A percentile compares a stretch with the other conserved stretches of the same genome.
Conservation (phyloP, 2,113 vertebrate species). For the Euleptes europaea region DNA sequence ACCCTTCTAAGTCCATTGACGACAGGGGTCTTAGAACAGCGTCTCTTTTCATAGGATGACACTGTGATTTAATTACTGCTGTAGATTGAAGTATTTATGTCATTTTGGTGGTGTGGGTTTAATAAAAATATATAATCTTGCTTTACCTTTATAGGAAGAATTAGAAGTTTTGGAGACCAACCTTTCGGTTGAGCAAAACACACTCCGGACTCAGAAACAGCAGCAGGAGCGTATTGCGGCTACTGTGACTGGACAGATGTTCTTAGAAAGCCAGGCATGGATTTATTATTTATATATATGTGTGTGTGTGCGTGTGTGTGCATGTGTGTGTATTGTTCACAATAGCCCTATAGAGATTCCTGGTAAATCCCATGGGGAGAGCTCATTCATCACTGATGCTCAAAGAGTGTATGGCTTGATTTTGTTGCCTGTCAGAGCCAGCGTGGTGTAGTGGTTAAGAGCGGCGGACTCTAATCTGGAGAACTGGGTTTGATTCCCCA, state of each 20-base stretch:
- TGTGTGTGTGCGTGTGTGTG: too few relatives aligned
- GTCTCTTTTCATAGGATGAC: too few relatives aligned
- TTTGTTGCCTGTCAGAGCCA: too few relatives aligned
- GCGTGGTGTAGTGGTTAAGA: too few relatives aligned
- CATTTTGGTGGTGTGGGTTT: conserved; percentile 11
- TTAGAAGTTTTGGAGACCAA: conserved; percentile 84
- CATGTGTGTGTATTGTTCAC: background rate
- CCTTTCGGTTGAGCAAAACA: conserved; percentile 83
- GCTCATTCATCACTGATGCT: too few relatives aligned
- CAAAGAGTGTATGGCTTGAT: too few relatives aligned
- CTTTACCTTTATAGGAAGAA: conserved; percentile 81
- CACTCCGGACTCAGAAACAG: conserved; percentile 84
- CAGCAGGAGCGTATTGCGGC: conserved; percentile 90
- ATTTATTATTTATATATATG: background rate
- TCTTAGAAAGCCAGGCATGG: conserved; percentile 91
- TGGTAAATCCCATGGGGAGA: too few relatives aligned
- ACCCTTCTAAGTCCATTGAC: too few relatives aligned
- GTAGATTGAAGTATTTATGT: background rate
- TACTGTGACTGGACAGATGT: conserved; percentile 97
- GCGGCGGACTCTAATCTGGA: too few relatives aligned
- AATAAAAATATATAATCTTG: background rate
- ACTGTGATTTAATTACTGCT: too few relatives aligned
- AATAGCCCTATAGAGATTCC: background rate
- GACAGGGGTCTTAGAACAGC: too few relatives aligned
- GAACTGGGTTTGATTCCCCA: too few relatives aligned